Evolutionary conservation across 2,797 vertebrate genomes (phyloP).

Genomic region (Ceryle rudis): DNA sequence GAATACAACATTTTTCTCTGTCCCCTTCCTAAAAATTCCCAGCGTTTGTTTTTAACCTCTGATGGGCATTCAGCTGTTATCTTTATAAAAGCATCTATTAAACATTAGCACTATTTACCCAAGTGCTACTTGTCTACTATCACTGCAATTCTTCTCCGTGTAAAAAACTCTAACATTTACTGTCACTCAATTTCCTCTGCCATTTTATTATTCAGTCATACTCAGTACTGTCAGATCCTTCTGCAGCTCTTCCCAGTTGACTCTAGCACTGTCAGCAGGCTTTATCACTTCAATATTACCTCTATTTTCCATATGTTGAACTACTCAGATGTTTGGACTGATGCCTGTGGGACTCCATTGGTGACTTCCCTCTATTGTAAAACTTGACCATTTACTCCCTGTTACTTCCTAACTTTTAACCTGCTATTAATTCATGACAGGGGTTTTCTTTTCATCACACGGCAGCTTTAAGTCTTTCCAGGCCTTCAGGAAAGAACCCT

Average conservation of each 20-base stretch:
- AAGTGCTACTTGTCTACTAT: neutral
- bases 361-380: neutral
- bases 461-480: neutral
- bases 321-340: neutral
- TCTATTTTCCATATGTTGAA: neutral
- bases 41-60: neutral
- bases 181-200: neutral
- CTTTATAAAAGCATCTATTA: neutral
- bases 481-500: neutral
- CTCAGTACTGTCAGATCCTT: neutral
- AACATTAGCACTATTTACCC: neutral
- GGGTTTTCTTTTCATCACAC: neutral
- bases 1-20: neutral
- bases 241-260: neutral
- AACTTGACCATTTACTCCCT: neutral
- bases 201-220: neutral
- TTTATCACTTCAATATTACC: neutral
- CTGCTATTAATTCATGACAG: neutral
- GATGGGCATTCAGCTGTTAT: neutral
- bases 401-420: slow-evolving; percentile 12
- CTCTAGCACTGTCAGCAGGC: neutral
- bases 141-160: neutral
- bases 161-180: neutral
- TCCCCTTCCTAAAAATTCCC: neutral
- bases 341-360: neutral